Percentiles rank a stretch among this genome's conserved stretches.
Conservation (phyloP, 2,888 invertebrate genomes). For the Latrodectus hesperus region DNA sequence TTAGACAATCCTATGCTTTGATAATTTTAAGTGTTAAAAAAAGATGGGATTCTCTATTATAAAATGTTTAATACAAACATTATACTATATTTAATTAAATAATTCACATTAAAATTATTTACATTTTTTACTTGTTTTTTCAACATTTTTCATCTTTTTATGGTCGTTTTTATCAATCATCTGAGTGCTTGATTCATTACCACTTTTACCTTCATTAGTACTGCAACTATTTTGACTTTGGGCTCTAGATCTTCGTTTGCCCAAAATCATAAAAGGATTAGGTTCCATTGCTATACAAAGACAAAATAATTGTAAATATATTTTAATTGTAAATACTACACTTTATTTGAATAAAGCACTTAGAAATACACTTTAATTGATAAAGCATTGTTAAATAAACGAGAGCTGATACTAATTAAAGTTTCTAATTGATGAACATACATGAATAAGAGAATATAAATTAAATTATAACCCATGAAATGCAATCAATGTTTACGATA, state of each 20-base stretch:
- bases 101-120: not conserved
- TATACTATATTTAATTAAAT: no score
- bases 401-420: no score
- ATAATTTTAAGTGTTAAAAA: no score
- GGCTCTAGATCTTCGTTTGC: slow-evolving; percentile 81
- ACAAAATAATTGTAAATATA: not conserved
- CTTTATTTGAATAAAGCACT: not conserved
- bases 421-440: no score
- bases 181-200: slow-evolving; percentile 20
- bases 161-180: slow-evolving; percentile 46
- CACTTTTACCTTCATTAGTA: slow-evolving; percentile 64
- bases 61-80: no score
- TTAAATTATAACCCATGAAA: no score
- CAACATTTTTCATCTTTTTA: slow-evolving; percentile 59
- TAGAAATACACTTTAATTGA: no score
- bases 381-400: no score
- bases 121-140: slow-evolving; percentile 62
- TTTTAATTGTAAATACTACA: not conserved
- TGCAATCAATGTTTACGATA: no score
- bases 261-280: slow-evolving; percentile 85
- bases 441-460: no score
- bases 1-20: no score
- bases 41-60: no score
- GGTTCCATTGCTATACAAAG: slow-evolving; percentile 85
- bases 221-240: slow-evolving; percentile 59